These are phyloP conservation scores for Cuniculus paca DNA, from an alignment of 2,797 vertebrate genomes.

Conservation along the genomic window DNA sequence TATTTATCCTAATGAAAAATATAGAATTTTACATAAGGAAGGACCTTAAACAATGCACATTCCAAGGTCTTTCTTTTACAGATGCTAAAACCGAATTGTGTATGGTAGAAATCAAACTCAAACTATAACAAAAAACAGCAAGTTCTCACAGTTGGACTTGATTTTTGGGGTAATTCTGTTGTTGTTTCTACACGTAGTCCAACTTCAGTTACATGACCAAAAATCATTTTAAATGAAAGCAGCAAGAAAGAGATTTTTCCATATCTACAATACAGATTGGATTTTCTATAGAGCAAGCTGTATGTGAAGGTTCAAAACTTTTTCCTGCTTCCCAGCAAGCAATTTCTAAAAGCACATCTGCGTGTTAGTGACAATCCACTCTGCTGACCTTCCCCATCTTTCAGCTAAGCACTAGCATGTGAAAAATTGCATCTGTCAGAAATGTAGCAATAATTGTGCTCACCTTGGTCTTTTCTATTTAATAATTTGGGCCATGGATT, in stretches of 20 bases:
- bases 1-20: background rate
- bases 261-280: background rate
- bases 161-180: background rate
- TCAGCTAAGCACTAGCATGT: conserved; percentile 82
- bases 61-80: background rate
- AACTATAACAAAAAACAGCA: background rate
- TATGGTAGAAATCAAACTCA: too few relatives aligned
- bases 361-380: conserved; percentile 49
- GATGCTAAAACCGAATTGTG: background rate
- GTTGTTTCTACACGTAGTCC: background rate
- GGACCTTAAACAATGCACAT: background rate
- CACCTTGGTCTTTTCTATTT: conserved; percentile 88
- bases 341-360: conserved; percentile 51
- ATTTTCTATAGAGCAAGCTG: background rate
- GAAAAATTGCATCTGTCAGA: conserved; percentile 89
- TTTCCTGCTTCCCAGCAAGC: conserved; percentile 43
- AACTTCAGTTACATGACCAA: background rate
- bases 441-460: conserved; percentile 86
- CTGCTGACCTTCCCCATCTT: conserved; percentile 68
- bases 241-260: background rate
- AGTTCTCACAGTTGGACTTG: background rate
- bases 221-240: conserved; percentile 2
- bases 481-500: conserved; percentile 89
- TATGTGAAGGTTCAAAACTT: background rate
- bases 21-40: background rate